These are phyloP conservation scores for Dromococcyx pavoninus DNA, from an alignment of 2,797 vertebrate genomes.

Conservation along the genomic window DNA sequence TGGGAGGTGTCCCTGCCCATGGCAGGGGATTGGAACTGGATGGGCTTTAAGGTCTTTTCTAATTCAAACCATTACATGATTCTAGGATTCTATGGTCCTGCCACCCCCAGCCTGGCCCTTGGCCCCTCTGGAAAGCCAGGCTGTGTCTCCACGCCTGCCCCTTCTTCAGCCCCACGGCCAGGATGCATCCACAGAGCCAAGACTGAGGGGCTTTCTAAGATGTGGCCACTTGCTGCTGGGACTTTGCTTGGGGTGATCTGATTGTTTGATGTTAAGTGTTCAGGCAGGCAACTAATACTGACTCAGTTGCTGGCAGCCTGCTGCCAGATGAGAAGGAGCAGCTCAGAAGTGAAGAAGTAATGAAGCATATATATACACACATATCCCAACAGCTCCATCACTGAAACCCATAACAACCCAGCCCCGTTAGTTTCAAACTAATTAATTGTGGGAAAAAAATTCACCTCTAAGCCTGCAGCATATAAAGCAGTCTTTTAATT, in stretches of 20 bases:
- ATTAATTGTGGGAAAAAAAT: conserved; percentile 63
- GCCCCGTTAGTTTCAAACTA: conserved; percentile 47
- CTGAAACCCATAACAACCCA: not conserved
- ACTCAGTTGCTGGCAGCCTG: conserved; percentile 52
- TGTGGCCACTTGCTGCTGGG: not conserved
- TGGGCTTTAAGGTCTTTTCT: too few species aligned
- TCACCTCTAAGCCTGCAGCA: not conserved
- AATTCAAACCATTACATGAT: too few species aligned
- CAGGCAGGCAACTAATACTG: conserved; percentile 28
- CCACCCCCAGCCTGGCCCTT: not conserved
- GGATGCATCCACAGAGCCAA: not conserved
- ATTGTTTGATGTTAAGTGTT: not conserved
- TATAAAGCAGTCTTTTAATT: conserved; percentile 64
- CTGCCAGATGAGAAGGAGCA: conserved; percentile 59
- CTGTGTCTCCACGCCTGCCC: not conserved
- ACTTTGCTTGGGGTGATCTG: not conserved
- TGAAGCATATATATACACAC: not conserved
- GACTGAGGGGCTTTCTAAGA: not conserved
- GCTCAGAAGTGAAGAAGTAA: not conserved
- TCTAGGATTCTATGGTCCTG: too few species aligned
- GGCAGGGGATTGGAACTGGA: too few species aligned
- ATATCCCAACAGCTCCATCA: not conserved
- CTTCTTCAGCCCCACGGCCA: rapidly evolving
- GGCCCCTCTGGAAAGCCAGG: not conserved
- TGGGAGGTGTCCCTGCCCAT: too few species aligned